Conservation (phyloP, 2,888 invertebrate species). For the Platerodrilus igneus region DNA sequence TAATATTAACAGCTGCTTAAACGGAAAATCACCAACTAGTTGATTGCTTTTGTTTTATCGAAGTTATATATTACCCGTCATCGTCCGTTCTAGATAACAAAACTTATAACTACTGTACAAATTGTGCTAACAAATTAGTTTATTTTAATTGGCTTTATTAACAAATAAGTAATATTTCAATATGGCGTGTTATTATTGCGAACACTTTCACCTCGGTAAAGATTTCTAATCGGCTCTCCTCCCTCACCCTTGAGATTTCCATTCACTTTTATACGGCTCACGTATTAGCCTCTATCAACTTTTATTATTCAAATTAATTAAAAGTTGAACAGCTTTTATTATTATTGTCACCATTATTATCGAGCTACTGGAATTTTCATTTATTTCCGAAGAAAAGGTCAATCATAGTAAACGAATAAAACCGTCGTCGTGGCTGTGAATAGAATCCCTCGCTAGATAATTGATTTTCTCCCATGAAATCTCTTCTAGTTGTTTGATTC, state of each 20-base stretch:
- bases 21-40: too few relatives aligned
- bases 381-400: conserved; percentile 17
- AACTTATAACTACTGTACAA: too few relatives aligned
- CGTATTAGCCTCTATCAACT: too few relatives aligned
- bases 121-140: too few relatives aligned
- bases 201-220: conserved; percentile 39
- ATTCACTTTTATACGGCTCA: conserved; percentile 32
- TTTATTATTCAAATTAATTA: conserved; percentile 22
- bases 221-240: conserved; percentile 34
- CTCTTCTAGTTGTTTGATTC: conserved; percentile 17
- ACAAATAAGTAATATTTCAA: conserved; percentile 26
- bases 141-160: conserved; percentile 11
- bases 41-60: too few relatives aligned
- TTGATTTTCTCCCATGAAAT: conserved; percentile 20
- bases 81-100: too few relatives aligned
- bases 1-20: too few relatives aligned
- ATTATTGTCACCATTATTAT: too few relatives aligned
- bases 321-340: conserved; percentile 13
- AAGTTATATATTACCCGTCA: too few relatives aligned
- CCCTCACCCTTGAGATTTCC: conserved; percentile 29
- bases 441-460: conserved; percentile 21
- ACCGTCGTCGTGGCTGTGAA: conserved; percentile 13
- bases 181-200: conserved; percentile 36
- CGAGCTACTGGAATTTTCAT: too few relatives aligned
- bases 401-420: conserved; percentile 18